Conservation (phyloP, 2,113 vertebrate genomes). For the Aramus guarauna region DNA sequence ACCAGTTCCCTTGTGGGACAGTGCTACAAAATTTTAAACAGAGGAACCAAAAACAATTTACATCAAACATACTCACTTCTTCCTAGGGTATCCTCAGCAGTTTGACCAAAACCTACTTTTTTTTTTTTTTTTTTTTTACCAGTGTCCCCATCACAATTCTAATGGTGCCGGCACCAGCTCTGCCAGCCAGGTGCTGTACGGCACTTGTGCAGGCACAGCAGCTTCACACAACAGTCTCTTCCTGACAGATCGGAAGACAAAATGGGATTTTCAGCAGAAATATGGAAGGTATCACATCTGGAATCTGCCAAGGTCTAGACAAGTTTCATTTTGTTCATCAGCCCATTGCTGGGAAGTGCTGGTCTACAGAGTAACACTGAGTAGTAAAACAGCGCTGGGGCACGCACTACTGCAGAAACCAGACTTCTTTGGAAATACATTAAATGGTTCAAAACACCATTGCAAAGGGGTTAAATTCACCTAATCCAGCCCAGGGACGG, state of each 20-base stretch:
- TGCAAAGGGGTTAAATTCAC: not conserved
- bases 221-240: accelerated
- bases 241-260: not conserved
- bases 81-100: not conserved
- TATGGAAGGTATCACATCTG: accelerated
- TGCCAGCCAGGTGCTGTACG: not conserved
- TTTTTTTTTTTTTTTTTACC: accelerated
- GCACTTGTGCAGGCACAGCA: not conserved
- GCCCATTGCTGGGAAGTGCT: not conserved
- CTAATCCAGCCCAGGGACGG: not conserved
- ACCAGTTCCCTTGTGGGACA: not conserved
- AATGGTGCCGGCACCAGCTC: accelerated
- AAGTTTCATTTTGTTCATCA: not conserved
- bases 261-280: not conserved
- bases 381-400: not conserved
- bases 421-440: accelerated
- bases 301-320: not conserved
- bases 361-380: not conserved
- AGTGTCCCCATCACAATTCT: accelerated
- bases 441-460: not conserved
- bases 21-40: not conserved
- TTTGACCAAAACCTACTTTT: not conserved
- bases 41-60: not conserved
- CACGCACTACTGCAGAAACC: not conserved
- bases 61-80: accelerated